Evolutionary conservation across 2,888 invertebrate genomes (phyloP).

Genomic region (Cremastinae sp.): DNA sequence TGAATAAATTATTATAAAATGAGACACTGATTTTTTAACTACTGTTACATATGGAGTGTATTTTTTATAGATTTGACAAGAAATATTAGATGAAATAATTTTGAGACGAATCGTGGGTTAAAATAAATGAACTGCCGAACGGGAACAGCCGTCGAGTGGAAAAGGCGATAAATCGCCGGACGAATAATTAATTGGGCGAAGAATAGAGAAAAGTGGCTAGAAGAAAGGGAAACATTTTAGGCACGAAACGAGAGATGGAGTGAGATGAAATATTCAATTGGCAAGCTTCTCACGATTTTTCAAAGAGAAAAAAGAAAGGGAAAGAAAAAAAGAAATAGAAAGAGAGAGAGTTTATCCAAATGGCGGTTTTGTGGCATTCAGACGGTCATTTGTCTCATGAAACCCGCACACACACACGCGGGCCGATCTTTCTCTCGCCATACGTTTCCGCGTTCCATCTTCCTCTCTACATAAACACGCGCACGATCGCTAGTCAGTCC

Average conservation of each 20-base stretch:
- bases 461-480: conserved; percentile 65
- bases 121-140: background rate
- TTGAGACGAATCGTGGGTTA: too few species aligned
- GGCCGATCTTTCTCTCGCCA: conserved; percentile 39
- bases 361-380: conserved; percentile 71
- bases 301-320: conserved; percentile 37
- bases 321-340: conserved; percentile 41
- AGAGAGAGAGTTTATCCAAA: conserved; percentile 58
- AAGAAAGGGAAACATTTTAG: conserved; percentile 6
- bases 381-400: conserved; percentile 77
- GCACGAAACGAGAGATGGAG: conserved; percentile 15
- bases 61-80: background rate
- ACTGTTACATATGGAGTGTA: too few species aligned
- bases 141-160: background rate
- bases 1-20: too few species aligned
- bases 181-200: conserved; percentile 30
- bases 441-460: conserved; percentile 77
- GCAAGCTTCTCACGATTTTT: conserved; percentile 59
- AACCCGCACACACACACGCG: conserved; percentile 66
- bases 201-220: background rate
- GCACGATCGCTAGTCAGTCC: conserved; percentile 73
- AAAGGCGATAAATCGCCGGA: background rate
- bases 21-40: too few species aligned
- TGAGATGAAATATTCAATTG: conserved; percentile 48
- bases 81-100: background rate